phyloP scores from a whole-genome alignment of 2,797 vertebrate species.

The Acrossocheilus wenchowensis region DNA sequence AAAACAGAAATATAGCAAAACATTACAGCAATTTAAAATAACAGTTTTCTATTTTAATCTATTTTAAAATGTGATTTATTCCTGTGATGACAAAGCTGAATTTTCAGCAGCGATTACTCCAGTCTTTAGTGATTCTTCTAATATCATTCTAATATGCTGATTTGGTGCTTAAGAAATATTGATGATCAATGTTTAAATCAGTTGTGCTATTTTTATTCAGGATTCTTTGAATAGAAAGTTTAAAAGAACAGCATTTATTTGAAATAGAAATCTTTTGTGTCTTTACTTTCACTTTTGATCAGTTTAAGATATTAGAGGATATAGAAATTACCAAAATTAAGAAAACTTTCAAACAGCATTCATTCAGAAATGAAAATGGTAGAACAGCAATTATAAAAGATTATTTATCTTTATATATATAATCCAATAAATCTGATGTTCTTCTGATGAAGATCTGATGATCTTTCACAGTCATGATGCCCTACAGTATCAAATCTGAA shows the following conservation, averaged over 20 bases:
- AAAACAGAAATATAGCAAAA: neutral
- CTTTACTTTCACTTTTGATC: neutral
- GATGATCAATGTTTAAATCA: neutral
- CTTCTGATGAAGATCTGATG: neutral
- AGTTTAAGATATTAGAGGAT: neutral
- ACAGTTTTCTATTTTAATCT: neutral
- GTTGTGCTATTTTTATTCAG: neutral
- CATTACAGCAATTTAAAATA: neutral
- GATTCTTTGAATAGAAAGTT: neutral
- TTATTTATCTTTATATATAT: neutral
- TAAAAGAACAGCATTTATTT: neutral
- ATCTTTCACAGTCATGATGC: neutral
- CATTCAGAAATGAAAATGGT: neutral
- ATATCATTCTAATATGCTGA: neutral
- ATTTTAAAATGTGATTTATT: neutral
- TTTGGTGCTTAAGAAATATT: neutral
- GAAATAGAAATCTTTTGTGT: neutral
- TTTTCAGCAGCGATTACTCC: neutral
- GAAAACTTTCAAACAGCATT: neutral
- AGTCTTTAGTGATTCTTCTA: neutral
- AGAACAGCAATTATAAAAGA: neutral
- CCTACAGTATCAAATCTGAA: neutral
- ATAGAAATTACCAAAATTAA: neutral
- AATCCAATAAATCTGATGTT: neutral
- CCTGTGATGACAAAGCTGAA: neutral